Percentiles rank a stretch among this genome's conserved stretches.
Conservation (phyloP, 1,140 invertebrate species). For the Melipona quadrifasciata region DNA sequence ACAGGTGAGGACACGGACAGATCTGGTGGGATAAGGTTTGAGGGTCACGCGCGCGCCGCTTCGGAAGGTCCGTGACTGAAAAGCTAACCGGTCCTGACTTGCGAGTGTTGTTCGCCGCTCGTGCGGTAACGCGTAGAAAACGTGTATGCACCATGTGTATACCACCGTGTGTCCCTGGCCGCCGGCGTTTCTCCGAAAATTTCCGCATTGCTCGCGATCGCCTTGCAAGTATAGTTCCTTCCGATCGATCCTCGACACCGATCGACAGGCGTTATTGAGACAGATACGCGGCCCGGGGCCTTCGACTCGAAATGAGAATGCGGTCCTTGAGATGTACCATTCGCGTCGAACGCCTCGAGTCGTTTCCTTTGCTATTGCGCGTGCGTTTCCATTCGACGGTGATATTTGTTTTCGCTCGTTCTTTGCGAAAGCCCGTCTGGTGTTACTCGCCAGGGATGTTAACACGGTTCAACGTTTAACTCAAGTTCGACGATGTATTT, state of each 20-base stretch:
- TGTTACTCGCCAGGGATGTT: not conserved
- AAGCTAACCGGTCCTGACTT: slow-evolving; percentile 54
- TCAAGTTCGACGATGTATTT: slow-evolving; percentile 23
- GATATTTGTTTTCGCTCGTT: not conserved
- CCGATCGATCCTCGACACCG: slow-evolving; percentile 40
- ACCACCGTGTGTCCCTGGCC: not conserved
- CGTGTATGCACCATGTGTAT: not conserved
- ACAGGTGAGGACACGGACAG: slow-evolving; percentile 22
- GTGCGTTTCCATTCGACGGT: not conserved
- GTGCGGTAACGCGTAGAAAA: slow-evolving; percentile 9
- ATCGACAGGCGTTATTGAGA: slow-evolving; percentile 23
- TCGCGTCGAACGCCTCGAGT: not conserved
- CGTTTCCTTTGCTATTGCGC: not conserved
- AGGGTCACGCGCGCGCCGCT: slow-evolving; percentile 50
- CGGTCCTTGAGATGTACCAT: slow-evolving; percentile 35
- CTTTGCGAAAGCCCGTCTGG: not conserved
- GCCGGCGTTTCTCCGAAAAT: slow-evolving; percentile 11
- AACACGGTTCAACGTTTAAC: not conserved
- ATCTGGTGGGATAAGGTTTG: slow-evolving; percentile 44
- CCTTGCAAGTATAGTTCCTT: slow-evolving; percentile 10
- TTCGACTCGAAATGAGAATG: slow-evolving; percentile 12
- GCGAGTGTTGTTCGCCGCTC: not conserved
- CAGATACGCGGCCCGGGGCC: not conserved
- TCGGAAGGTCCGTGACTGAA: slow-evolving; percentile 67
- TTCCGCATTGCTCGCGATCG: slow-evolving; percentile 48